Base-by-base conservation (phyloP, 2,888 invertebrate species). In the Drosophila recens region DNA sequence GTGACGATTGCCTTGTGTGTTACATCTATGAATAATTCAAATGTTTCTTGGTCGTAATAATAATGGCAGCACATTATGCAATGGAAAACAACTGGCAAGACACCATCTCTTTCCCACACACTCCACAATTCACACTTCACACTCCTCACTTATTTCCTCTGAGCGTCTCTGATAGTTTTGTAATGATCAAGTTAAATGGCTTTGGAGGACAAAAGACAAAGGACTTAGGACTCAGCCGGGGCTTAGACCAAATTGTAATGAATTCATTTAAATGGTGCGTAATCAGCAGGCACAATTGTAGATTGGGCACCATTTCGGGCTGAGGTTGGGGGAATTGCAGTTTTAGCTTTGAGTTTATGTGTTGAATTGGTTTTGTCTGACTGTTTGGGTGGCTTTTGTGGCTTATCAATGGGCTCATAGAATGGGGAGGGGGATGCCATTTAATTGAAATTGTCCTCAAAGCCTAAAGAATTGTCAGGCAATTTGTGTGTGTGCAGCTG, bases 261-360 rank as follows among this genome's bases (percentile, higher is more conserved):
- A 86, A 85, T 84, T 88, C 71, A 80, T 87, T 84, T 86, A 80
- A 88, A 84, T 84, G 80, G 80, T 75, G 86, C 88, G 86, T 86
- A 84, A 88, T 84, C 86, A 88, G 80, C 83, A 59, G 57, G 46
- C 67, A 69, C 53, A 58, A 45, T 54, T 42, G 30, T 46, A 66
- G 38, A 42, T 30, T 34, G 49, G 36, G 23, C 30, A 64, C 6
- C 23, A 56, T 36, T 57, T 57, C 0, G 33, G 11, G 10, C 27
- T 15, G 43, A 49, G 42, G 6, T 54, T 48, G 23, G 15, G 34
- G 62, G 36, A 13, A 61, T 71, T 75, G 76, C 62, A 70, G 67
- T 64, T 42, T 61, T 36, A 36, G 46, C 34, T 20, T 54, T 45
- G 13, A 48, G 58, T 46, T 65, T 46, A 54, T 36, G 73, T 23